Percentiles rank a stretch among this genome's conserved stretches.
phyloP scores from a whole-genome alignment of 2,888 invertebrate genomes.

The Drosophila aldrichi region DNA sequence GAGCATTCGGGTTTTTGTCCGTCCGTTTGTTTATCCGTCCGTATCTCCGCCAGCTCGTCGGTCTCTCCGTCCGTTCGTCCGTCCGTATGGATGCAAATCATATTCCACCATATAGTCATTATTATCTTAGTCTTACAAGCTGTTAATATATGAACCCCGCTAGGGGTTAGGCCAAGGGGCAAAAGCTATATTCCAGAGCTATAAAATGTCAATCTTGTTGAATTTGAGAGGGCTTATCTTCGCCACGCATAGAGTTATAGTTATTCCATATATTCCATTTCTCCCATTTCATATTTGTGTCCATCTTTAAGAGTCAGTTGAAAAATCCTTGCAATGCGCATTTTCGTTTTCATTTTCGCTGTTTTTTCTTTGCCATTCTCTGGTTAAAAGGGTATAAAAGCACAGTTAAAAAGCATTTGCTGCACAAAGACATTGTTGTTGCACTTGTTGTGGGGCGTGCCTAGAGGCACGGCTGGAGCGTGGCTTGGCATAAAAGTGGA shows the following conservation, averaged over 20 bases:
- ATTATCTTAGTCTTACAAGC: neutral
- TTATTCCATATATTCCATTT: neutral
- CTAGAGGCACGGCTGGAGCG: neutral
- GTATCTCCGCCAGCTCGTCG: too few species aligned
- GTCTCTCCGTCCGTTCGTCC: neutral
- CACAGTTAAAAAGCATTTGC: slow-evolving; percentile 14
- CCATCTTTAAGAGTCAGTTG: neutral
- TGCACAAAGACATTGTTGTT: slow-evolving; percentile 14
- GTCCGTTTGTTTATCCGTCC: neutral
- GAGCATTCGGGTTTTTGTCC: too few species aligned
- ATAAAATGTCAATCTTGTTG: neutral
- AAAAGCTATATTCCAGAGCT: neutral
- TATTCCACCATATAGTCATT: neutral
- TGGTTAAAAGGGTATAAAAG: slow-evolving; percentile 18
- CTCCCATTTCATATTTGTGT: neutral
- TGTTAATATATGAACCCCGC: neutral
- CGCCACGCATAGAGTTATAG: neutral
- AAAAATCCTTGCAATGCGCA: neutral
- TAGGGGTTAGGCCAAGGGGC: neutral
- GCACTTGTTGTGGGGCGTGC: slow-evolving; percentile 3
- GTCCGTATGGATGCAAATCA: too few species aligned
- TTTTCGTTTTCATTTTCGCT: neutral
- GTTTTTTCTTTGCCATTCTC: neutral
- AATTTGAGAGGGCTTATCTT: neutral
- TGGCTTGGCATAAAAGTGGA: slow-evolving; percentile 1